These are phyloP conservation scores for Oryzias woworae DNA, from an alignment of 2,113 vertebrate genomes.

Conservation along the genomic window DNA sequence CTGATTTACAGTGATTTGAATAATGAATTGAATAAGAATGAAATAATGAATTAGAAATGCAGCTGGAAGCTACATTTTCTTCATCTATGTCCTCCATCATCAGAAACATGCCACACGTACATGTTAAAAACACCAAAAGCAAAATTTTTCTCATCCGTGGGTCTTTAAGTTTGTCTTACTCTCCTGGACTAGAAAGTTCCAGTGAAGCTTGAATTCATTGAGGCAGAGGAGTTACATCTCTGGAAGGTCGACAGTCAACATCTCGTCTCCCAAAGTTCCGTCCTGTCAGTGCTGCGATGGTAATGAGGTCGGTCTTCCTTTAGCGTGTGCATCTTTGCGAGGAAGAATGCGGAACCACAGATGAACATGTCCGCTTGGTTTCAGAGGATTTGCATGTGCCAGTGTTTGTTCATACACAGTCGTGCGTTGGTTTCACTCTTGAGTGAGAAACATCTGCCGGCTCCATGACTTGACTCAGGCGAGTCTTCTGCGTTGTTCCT, in stretches of 20 bases:
- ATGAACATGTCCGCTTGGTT: slow-evolving; percentile 34
- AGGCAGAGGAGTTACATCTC: slow-evolving; percentile 22
- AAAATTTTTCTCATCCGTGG: no score
- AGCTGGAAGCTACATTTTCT: no score
- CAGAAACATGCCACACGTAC: no score
- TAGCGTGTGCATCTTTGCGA: slow-evolving; percentile 8
- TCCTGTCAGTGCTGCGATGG: slow-evolving; percentile 27
- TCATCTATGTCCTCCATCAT: no score
- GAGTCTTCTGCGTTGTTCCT: slow-evolving; percentile 37
- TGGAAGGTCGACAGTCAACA: slow-evolving; percentile 16
- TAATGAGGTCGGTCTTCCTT: slow-evolving; percentile 22
- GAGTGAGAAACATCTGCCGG: slow-evolving; percentile 37
- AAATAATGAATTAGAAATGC: no score
- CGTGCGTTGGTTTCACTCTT: slow-evolving; percentile 28
- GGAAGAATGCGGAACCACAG: neutral
- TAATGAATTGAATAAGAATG: no score
- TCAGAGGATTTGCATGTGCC: slow-evolving; percentile 17
- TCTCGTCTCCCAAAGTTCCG: slow-evolving; percentile 27
- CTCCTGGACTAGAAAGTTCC: neutral
- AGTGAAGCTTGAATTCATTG: slow-evolving; percentile 17
- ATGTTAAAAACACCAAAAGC: no score
- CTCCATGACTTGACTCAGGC: slow-evolving; percentile 14
- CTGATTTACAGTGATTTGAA: no score
- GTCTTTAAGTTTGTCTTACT: no score
- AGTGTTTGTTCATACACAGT: slow-evolving; percentile 38